Base-by-base conservation (phyloP, 1,140 invertebrate species). In the Lucilia cuprina region DNA sequence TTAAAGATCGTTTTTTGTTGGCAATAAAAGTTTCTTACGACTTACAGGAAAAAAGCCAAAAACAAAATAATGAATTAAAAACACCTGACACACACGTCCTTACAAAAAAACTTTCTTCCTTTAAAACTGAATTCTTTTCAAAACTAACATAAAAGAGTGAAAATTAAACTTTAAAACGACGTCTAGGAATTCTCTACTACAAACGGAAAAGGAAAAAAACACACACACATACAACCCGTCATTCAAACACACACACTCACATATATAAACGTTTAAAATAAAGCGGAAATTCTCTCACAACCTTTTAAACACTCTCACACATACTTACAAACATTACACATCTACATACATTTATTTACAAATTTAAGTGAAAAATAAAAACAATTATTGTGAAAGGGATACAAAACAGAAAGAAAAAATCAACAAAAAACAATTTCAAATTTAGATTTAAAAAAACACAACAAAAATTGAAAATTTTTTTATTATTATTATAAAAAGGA, bases 181-280 rank as follows among this genome's bases (percentile, higher is more conserved):
- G n/a, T 60, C 21, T 70, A 3, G 21, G 21, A 70, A 21, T 10
- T 55, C 9, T 12, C 12, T 55, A 77, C 47, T 41, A 49, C 35
- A 55, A 35, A 83, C 74, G 25, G 25, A 19, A 21, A 77, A 17
- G 19, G 77, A 41, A n/a, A 85, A 70, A 85, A 82, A 86, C 84
- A 87, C 87, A 87, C 41, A 87, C 84, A 85, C 85, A 85, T 86
- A 89, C 86, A 30, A 17, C 17, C 34, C 1, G 25, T 30, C 25
- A 60, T 10, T 50, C 47, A 75, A 5, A 75, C 74, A 75, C 74
- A 75, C 19, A 74, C 30, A n/a, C 86, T 87, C 86, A 86, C 80
- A 60, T 84, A 83, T 60, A 85, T 60, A 60, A 87, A 74, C 41
- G 41, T 7, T 41, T 3, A 41, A 41, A 74, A n/a, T n/a, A n/a